These are phyloP conservation scores for Cephus pulcher DNA, from an alignment of 2,888 invertebrate species.

Conservation along the genomic window DNA sequence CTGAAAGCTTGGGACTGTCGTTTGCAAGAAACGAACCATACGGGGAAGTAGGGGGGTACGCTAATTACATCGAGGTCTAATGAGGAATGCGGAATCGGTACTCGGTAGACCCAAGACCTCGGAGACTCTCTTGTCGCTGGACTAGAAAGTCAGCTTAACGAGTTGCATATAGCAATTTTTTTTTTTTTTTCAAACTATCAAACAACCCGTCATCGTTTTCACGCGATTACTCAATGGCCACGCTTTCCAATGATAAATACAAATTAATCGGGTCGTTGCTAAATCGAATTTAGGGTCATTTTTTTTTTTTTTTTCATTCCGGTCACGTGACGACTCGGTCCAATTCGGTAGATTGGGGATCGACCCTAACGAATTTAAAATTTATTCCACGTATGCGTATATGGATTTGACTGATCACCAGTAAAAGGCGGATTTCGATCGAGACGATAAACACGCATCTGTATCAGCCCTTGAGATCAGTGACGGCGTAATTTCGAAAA, in stretches of 20 bases:
- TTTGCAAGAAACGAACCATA: neutral
- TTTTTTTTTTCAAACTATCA: neutral
- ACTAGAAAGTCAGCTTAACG: neutral
- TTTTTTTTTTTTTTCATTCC: neutral
- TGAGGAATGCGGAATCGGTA: neutral
- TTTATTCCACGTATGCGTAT: neutral
- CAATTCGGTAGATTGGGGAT: neutral
- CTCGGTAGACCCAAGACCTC: neutral
- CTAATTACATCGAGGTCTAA: neutral
- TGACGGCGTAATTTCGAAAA: neutral
- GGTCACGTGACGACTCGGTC: neutral
- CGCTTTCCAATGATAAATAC: neutral
- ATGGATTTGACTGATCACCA: neutral
- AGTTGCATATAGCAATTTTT: neutral
- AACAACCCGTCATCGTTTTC: neutral
- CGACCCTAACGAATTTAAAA: neutral
- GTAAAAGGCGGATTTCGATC: neutral
- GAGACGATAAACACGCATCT: neutral
- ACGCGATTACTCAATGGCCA: neutral
- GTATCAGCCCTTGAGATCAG: neutral
- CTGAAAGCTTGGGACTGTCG: neutral
- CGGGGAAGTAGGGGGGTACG: neutral
- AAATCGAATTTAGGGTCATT: neutral
- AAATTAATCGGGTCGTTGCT: neutral
- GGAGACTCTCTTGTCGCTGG: neutral